phyloP scores from a whole-genome alignment of 2,113 vertebrate species.

The Cololabis saira region DNA sequence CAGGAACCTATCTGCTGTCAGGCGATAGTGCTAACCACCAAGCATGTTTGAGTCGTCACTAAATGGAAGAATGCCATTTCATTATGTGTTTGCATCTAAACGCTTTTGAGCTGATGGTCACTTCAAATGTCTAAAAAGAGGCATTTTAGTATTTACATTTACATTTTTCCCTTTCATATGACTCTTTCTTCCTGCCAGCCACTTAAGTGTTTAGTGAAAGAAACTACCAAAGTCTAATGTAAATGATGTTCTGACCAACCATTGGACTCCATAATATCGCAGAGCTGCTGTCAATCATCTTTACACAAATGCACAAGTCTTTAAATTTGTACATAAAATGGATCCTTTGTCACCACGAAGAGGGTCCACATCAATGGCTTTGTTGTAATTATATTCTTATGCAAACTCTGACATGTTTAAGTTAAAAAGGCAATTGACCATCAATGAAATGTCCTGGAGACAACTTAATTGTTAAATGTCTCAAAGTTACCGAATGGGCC shows the following conservation, averaged over 20 bases:
- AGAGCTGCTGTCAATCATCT: background rate
- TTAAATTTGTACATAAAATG: background rate
- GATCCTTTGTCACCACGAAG: background rate
- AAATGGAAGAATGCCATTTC: too few species aligned
- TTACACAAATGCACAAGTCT: background rate
- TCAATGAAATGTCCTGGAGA: too few species aligned
- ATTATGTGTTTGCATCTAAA: background rate
- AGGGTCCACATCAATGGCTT: background rate
- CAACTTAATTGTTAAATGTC: background rate
- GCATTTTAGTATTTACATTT: too few species aligned
- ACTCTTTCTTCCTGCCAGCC: too few species aligned
- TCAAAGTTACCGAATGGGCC: background rate
- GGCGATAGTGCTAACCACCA: too few species aligned
- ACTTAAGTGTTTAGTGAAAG: background rate
- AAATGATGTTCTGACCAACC: background rate
- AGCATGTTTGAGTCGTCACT: too few species aligned
- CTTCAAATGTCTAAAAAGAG: slow-evolving; percentile 15
- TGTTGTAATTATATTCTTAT: background rate
- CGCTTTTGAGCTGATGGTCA: slow-evolving; percentile 23
- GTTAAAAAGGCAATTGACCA: background rate
- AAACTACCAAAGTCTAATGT: background rate
- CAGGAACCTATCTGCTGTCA: background rate
- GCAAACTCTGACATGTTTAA: background rate
- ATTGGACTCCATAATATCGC: background rate
- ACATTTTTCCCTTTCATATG: too few species aligned